Evolutionary conservation across 1,140 invertebrate species (phyloP), one percentile per base, ranked within the genome.

Genomic region (Gryllus bimaculatus): DNA sequence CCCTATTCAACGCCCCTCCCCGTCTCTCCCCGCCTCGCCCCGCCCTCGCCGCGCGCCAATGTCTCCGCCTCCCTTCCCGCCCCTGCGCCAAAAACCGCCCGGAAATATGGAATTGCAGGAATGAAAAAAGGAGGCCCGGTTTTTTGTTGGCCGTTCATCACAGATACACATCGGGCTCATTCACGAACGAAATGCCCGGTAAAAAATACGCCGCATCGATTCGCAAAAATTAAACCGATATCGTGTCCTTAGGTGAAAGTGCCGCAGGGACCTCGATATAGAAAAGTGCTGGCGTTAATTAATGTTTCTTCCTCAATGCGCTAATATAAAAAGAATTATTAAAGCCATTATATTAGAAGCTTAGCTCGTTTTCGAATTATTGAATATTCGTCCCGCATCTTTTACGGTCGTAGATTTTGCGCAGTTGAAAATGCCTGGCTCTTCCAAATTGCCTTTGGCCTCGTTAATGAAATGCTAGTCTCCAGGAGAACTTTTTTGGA

Each of bases 91-190:
- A 66, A 66, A 66, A 66, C 54, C 54, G 54, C 54, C 18, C 54
- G 54, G 54, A 66, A 66, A 66, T 66, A 66, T 66, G 54, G 54
- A 66, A 66, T 66, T 66, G 54, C 54, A 18, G 54, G 54, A 66
- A 66, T 66, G 18, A 66, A 13, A 66, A 66, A 66, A 39, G 26
- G 26, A 39, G 54, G 7, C 18, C 54, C 54, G 10, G 18, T 66
- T 66, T 66, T 66, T 66, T 66, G 54, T 66, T 66, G 18, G 54
- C 54, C 54, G 54, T 66, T 66, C 54, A 66, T 66, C 54, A 66
- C 18, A 66, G 54, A 66, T 66, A 66, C 54, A 66, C 54, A 66
- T 66, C 54, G 54, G 10, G 54, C 54, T 66, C 54, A 66, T 66
- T 66, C 54, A 66, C 54, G 10, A 18, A 66, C 54, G 54, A 66